Base-by-base conservation (phyloP, 1,140 invertebrate species). In the Eriocheir sinensis region DNA sequence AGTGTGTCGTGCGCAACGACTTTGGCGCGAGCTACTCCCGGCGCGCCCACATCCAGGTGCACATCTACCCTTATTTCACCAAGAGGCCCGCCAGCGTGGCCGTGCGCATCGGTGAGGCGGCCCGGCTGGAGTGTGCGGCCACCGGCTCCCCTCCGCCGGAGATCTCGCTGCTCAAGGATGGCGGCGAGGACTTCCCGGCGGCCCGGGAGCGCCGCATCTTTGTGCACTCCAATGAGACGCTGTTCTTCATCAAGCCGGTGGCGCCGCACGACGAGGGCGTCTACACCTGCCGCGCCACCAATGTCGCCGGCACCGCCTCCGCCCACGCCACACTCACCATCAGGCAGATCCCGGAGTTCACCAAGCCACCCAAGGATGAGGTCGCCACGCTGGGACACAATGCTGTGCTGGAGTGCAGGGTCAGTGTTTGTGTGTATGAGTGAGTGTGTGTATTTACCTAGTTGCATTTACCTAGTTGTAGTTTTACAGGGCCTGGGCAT, bases 171-270 rank as follows among this genome's bases (percentile, higher is more conserved):
- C 98, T 98, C 96, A 99, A 99, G 97, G 99, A 99, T 97, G 98
- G 98, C n/a, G 98, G 98, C 27, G 98, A 98, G 96, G 98, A 99
- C 96, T 99, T 99, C 96, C 99, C 99, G 15, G 99, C 99, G 12
- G 99, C 99, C 27, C 97, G 98, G 93, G 99, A 99, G 96, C 97
- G 99, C 80, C 97, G 99, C 36, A 98, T 99, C 98, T 98, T 98
- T 96, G 98, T 99, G 53, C 98, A 99, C 97, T 98, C 98, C 0
- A 98, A 98, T 36, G 99, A 99, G 96, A 98, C 99, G 96, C 98
- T 98, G 2, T 98, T 99, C 96, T 98, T 99, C 96, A 99, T 99
- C 95, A 97, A 98, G 12, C 98, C 99, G 97, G 98, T 99, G 9
- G 99, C 99, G 97, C 97, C 98, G 0, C 97, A 97, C 60, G 99